Evolutionary conservation across 2,113 vertebrate genomes (phyloP).

Genomic region (Cephalopterus ornatus): DNA sequence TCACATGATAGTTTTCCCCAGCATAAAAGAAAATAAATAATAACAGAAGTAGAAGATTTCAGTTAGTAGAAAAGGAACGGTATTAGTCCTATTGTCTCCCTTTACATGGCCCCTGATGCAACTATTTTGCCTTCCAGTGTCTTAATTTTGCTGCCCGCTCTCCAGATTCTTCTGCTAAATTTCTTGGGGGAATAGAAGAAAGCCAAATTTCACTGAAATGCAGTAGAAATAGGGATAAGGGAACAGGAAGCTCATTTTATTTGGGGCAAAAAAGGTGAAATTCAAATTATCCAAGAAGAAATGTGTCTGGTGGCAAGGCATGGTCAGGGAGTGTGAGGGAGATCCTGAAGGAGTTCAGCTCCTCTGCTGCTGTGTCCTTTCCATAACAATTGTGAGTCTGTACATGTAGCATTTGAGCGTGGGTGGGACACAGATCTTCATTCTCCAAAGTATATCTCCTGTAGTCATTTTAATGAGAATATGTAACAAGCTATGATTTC

Average conservation of each 20-base stretch:
- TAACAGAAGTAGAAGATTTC: neutral
- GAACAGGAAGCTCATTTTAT: neutral
- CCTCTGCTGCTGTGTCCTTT: neutral
- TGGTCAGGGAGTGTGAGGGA: neutral
- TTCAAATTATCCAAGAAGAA: neutral
- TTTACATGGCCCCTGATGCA: neutral
- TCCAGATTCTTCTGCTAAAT: neutral
- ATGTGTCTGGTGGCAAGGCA: neutral
- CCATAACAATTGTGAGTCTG: rapidly evolving
- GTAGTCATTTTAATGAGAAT: neutral
- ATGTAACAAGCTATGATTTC: neutral
- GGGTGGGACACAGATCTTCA: neutral
- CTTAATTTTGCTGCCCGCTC: neutral
- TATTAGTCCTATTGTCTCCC: neutral
- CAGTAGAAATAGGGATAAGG: neutral
- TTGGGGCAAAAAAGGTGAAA: neutral
- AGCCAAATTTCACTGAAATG: neutral
- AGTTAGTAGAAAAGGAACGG: neutral
- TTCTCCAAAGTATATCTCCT: neutral
- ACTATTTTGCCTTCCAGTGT: neutral
- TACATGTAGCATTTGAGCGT: rapidly evolving
- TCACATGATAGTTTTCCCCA: neutral
- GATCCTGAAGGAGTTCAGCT: neutral
- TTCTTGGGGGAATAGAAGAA: neutral
- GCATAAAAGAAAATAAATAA: neutral